Evolutionary conservation across 2,888 invertebrate genomes (phyloP), one percentile per base, ranked within the genome.

Genomic region (Drosophila falleni): DNA sequence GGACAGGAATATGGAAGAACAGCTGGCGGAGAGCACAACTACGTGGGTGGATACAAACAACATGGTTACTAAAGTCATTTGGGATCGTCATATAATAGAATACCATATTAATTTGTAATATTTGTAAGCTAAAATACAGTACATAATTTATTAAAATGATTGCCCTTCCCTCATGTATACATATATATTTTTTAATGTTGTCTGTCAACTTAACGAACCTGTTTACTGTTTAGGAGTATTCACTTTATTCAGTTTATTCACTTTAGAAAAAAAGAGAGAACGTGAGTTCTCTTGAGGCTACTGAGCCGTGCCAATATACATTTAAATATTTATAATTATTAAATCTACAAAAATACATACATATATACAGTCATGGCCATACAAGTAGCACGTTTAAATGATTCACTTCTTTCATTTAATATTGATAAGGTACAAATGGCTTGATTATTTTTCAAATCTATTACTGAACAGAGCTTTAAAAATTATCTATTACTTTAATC

Each of bases 1-100:
- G 58, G 41, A 13, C 62, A 58, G 3, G 67, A 46, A 5, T 70
- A 80, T 60, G 60, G 55, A 33, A 44, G 66, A 55, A 9, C 54
- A 13, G 31, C 19, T 13, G 11, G 13, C 13, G 5, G n/a, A 11
- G 61, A 11, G 8, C 29, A 15, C 4, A 35, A 50, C 10, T 5
- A 33, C 23, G 44, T 42, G 8, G 69, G 61, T 16, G 82, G 79
- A n/a, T 82, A 82, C 31, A 65, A 65, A 13, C 46, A 69, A 1
- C 64, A 67, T 19, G 84, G 84, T 13, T 84, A 89, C 56, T 84
- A 72, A 53, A 15, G n/a, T 19, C 23, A 0, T 26, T 15, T 46
- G 41, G 3, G 11, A 16, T 6, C 5, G 5, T 42, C 1, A 42
- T 42, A 42, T 16, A 0, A 4, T 42, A 16, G 16, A 13, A 55